Conservation (phyloP, 2,113 vertebrate species). For the Dolichallabes microphthalmus region DNA sequence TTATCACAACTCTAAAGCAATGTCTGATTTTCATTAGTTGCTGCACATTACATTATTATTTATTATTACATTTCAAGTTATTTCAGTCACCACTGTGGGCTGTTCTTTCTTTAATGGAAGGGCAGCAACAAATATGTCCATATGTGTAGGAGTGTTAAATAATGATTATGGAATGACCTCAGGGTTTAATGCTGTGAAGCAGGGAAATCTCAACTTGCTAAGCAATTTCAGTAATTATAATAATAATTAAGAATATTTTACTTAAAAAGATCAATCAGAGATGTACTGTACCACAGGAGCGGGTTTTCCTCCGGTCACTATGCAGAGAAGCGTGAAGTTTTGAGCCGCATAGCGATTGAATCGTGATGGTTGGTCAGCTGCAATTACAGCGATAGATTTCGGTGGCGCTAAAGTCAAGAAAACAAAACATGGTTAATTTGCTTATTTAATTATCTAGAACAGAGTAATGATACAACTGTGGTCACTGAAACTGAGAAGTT, state of each 20-base stretch:
- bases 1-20: no score
- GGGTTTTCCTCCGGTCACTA: constrained; percentile 88
- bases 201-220: not conserved
- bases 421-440: constrained; percentile 33
- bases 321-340: constrained; percentile 93
- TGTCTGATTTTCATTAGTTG: no score
- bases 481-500: not conserved
- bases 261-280: not conserved
- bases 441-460: constrained; percentile 16
- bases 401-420: constrained; percentile 79
- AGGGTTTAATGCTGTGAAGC: not conserved
- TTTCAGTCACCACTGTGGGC: no score
- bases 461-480: constrained; percentile 6
- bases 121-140: no score
- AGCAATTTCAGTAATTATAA: not conserved
- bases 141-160: not conserved
- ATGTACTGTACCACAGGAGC: constrained; percentile 85
- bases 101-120: no score
- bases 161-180: not conserved
- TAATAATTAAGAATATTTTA: not conserved
- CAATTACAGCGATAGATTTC: constrained; percentile 84
- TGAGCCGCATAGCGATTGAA: constrained; percentile 92
- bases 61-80: no score
- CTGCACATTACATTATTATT: no score
- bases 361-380: constrained; percentile 77